Percentiles rank a stretch among this genome's conserved stretches.
phyloP scores from a whole-genome alignment of 2,888 invertebrate genomes.

The Cyaniris semiargus region DNA sequence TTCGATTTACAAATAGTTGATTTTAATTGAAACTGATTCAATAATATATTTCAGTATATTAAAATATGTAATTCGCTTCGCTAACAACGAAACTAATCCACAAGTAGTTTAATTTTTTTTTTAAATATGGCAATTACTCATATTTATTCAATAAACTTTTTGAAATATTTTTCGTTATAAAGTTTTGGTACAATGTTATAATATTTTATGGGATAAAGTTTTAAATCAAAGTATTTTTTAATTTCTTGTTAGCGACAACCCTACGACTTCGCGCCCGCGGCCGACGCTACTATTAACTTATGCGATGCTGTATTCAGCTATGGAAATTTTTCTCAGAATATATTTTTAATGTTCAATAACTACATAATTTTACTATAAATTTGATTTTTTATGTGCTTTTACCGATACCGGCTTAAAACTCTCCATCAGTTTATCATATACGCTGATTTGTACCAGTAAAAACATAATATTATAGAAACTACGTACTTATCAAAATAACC shows the following conservation, averaged over 20 bases:
- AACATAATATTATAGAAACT: no score
- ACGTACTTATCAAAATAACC: no score
- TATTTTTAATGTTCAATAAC: conserved; percentile 37
- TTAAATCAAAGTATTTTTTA: background rate
- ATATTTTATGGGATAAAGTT: background rate
- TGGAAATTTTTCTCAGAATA: conserved; percentile 55
- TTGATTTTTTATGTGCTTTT: conserved; percentile 26
- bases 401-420: conserved; percentile 28
- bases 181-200: background rate
- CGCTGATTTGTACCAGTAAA: no score
- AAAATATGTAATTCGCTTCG: no score
- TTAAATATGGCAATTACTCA: background rate
- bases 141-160: background rate
- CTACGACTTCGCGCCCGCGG: conserved; percentile 67
- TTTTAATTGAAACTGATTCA: no score
- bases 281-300: conserved; percentile 72
- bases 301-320: conserved; percentile 67
- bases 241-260: conserved; percentile 35
- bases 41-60: no score
- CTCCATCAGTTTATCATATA: background rate
- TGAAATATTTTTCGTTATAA: no score
- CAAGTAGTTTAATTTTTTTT: no score
- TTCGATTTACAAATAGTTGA: background rate
- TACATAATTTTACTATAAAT: conserved; percentile 20
- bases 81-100: background rate